A percentile compares a stretch with the other conserved stretches of the same genome.
Evolutionary conservation across 1,140 invertebrate genomes (phyloP).

Genomic region (Camponotus vicinus): DNA sequence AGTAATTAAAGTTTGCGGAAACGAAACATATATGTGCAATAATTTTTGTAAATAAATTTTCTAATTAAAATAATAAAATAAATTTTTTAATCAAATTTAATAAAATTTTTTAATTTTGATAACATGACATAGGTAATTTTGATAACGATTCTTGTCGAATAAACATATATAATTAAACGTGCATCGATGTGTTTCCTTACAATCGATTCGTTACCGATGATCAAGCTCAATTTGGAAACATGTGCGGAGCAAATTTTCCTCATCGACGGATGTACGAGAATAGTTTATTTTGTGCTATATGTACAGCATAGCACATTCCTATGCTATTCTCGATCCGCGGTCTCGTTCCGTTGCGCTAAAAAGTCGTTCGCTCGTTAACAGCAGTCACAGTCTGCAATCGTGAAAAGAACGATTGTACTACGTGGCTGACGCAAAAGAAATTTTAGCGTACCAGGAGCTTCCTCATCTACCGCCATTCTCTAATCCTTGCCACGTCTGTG

Average conservation of each 20-base stretch:
- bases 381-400: constrained; percentile 45
- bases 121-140: background rate
- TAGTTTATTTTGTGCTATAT: constrained; percentile 32
- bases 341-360: constrained; percentile 62
- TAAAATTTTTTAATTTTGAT: background rate
- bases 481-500: constrained; percentile 23
- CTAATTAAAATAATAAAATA: too few relatives aligned
- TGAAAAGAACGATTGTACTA: constrained; percentile 63
- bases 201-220: background rate
- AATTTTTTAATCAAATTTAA: too few relatives aligned
- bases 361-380: constrained; percentile 68
- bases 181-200: background rate
- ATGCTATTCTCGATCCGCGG: constrained; percentile 37
- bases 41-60: background rate
- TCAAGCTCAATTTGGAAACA: constrained; percentile 19
- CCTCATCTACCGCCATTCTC: constrained; percentile 33
- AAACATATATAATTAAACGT: background rate
- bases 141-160: background rate
- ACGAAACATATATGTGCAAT: background rate
- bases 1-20: background rate
- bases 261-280: constrained; percentile 28
- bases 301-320: constrained; percentile 39
- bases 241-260: constrained; percentile 8
- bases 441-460: constrained; percentile 47
- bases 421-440: constrained; percentile 62